Conservation (phyloP, 2,888 invertebrate species). For the Dasysyrphus tricinctus region DNA sequence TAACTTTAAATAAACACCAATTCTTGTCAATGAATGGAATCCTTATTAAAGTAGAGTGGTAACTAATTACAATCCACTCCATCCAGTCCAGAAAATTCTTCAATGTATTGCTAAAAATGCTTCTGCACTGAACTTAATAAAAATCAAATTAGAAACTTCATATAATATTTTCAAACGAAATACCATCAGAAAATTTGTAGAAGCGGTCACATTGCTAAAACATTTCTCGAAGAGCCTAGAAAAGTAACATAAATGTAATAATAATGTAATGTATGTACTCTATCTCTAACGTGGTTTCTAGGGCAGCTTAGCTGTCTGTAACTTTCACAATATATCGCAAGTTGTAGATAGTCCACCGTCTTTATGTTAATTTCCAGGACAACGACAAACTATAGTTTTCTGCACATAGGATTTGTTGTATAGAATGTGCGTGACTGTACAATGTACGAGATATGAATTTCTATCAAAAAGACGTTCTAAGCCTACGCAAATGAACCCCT, state of each 20-base stretch:
- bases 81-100: no score
- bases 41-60: no score
- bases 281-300: not conserved
- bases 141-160: no score
- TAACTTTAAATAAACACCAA: no score
- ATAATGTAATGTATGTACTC: not conserved
- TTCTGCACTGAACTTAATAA: no score
- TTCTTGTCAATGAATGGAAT: no score
- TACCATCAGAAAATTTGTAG: not conserved
- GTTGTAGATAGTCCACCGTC: conserved; percentile 6
- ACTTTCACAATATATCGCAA: conserved; percentile 45
- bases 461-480: conserved; percentile 39
- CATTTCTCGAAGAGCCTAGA: not conserved
- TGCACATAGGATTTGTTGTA: conserved; percentile 30
- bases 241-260: no score
- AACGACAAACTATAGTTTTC: conserved; percentile 36
- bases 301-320: conserved; percentile 13
- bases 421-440: conserved; percentile 53
- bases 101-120: no score
- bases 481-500: conserved; percentile 57
- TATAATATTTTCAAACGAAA: no score
- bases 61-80: no score
- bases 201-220: not conserved
- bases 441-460: conserved; percentile 31
- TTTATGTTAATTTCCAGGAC: conserved; percentile 35